These are phyloP conservation scores for Taurulus bubalis DNA, from an alignment of 2,113 vertebrate species.

Conservation along the genomic window DNA sequence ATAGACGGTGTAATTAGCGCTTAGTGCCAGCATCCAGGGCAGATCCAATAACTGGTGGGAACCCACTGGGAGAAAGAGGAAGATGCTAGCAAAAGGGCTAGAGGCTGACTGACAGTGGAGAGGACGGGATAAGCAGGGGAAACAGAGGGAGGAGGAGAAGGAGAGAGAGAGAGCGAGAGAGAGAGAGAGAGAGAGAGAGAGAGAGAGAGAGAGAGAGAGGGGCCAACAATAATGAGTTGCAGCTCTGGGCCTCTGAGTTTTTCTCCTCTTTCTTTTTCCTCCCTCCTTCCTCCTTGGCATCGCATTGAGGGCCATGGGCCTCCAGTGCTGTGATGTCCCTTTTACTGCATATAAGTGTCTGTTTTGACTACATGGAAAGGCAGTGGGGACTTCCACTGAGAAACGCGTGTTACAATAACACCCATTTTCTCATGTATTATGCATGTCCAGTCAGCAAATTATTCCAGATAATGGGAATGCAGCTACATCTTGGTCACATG, in stretches of 20 bases:
- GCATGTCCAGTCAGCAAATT: slow-evolving; percentile 72
- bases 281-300: slow-evolving; percentile 23
- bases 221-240: slow-evolving; percentile 62
- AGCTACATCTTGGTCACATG: slow-evolving; percentile 46
- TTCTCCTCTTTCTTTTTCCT: slow-evolving; percentile 15
- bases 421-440: slow-evolving; percentile 72
- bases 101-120: slow-evolving; percentile 62
- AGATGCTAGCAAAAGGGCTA: slow-evolving; percentile 55
- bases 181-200: too few species aligned
- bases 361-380: slow-evolving; percentile 59
- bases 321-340: slow-evolving; percentile 59
- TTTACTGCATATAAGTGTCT: slow-evolving; percentile 65
- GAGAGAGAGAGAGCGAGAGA: slow-evolving; percentile 39
- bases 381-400: slow-evolving; percentile 54
- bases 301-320: slow-evolving; percentile 31
- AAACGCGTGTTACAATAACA: slow-evolving; percentile 57
- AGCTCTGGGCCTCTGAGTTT: slow-evolving; percentile 52
- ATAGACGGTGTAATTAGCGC: slow-evolving; percentile 74
- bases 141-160: slow-evolving; percentile 45
- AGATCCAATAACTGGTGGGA: slow-evolving; percentile 65
- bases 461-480: slow-evolving; percentile 63
- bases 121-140: slow-evolving; percentile 44
- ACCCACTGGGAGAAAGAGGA: slow-evolving; percentile 54
- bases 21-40: slow-evolving; percentile 69
- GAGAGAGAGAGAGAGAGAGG: slow-evolving; percentile 38